phyloP scores from a whole-genome alignment of 2,797 vertebrate genomes.

The Syncerus caffer region DNA sequence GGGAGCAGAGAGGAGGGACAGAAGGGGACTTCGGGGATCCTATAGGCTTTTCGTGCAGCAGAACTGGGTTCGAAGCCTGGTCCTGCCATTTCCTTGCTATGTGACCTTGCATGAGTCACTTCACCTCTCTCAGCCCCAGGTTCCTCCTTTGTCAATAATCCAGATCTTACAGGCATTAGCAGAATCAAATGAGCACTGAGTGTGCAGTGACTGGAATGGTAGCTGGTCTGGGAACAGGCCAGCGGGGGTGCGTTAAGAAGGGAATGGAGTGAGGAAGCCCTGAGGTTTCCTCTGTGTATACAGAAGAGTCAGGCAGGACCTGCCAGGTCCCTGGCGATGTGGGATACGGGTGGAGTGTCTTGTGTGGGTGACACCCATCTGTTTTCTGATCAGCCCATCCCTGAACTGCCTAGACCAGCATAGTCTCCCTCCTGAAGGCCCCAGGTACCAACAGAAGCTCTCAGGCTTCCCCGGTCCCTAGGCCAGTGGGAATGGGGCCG shows the following conservation, averaged over 20 bases:
- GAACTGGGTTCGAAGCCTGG: constrained; percentile 23
- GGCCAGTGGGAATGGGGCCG: not conserved
- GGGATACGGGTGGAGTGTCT: constrained; percentile 19
- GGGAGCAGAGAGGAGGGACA: not conserved
- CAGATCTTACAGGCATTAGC: constrained; percentile 18
- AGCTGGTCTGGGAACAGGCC: not conserved
- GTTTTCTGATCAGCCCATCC: not conserved
- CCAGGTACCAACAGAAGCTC: not conserved
- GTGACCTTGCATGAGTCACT: constrained; percentile 43
- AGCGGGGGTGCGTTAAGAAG: not conserved
- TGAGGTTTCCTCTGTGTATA: not conserved
- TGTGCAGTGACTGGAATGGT: not conserved
- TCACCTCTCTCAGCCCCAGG: not conserved
- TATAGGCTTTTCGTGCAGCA: not conserved
- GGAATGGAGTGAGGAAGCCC: not conserved
- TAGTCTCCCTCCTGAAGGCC: not conserved
- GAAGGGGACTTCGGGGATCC: not conserved
- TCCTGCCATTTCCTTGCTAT: constrained; percentile 27
- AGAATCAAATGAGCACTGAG: not conserved
- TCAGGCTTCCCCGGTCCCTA: not conserved
- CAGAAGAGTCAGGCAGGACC: not conserved
- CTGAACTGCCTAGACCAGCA: not conserved
- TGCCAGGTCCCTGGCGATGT: not conserved
- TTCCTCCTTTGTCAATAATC: constrained; percentile 1
- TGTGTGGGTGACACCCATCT: not conserved